Evolutionary conservation across 1,140 invertebrate genomes (phyloP).

Genomic region (Sipha flava): DNA sequence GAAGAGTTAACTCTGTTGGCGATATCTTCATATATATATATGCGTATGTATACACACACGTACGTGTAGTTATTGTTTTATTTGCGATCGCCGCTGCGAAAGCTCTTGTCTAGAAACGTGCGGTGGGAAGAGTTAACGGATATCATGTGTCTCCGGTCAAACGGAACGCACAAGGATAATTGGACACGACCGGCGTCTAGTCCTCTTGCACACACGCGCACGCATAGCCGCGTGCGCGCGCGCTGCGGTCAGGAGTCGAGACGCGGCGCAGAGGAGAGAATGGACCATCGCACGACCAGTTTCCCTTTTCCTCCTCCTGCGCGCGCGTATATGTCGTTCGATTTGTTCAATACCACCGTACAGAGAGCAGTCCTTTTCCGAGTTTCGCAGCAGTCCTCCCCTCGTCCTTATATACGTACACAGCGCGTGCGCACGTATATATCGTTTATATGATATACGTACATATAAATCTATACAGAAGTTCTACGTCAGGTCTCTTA

Average conservation of each 20-base stretch:
- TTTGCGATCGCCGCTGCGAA: too few species aligned
- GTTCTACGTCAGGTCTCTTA: background rate
- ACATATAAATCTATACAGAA: background rate
- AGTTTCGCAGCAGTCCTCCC: background rate
- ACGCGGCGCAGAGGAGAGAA: background rate
- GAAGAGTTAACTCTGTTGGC: too few species aligned
- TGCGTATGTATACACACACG: too few species aligned
- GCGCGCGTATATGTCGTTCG: background rate
- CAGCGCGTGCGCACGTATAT: background rate
- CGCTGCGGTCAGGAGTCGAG: background rate
- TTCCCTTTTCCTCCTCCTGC: background rate
- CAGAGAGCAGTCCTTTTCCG: background rate
- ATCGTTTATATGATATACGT: background rate
- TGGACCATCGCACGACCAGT: constrained; percentile 22
- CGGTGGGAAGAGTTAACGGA: background rate
- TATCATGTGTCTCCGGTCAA: constrained; percentile 25
- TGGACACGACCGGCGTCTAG: constrained; percentile 28
- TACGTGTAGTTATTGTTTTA: too few species aligned
- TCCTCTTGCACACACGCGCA: background rate
- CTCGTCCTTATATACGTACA: background rate
- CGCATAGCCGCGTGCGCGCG: background rate
- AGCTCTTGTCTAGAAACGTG: background rate
- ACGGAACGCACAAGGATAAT: constrained; percentile 29
- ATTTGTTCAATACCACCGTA: background rate
- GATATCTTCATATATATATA: too few species aligned